A percentile compares a stretch with the other conserved stretches of the same genome.
Conservation (phyloP, 2,888 invertebrate genomes). For the Caenorhabditis macrosperma region DNA sequence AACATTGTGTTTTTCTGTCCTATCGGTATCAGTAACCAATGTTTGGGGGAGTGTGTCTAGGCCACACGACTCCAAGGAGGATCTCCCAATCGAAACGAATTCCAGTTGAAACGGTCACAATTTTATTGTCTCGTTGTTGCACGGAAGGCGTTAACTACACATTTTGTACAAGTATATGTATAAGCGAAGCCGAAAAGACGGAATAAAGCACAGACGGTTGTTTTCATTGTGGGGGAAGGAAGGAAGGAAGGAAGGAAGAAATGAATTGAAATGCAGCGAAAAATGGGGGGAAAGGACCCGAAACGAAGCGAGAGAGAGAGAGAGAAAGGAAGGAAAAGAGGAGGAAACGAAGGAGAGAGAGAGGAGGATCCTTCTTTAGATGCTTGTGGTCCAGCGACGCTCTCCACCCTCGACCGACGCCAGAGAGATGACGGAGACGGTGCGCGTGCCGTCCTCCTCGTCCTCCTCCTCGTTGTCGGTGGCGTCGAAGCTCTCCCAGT, state of each 20-base stretch:
- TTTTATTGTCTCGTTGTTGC: not conserved
- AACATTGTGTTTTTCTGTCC: too few species aligned
- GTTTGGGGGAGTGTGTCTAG: too few species aligned
- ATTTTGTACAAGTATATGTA: not conserved
- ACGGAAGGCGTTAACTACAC: too few species aligned
- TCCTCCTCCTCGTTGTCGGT: constrained; percentile 67
- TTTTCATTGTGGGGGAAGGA: not conserved
- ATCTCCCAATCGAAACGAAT: too few species aligned
- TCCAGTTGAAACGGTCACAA: too few species aligned
- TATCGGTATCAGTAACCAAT: too few species aligned
- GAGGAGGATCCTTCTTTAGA: constrained; percentile 20
- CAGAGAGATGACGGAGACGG: constrained; percentile 40
- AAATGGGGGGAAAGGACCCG: not conserved
- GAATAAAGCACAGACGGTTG: not conserved
- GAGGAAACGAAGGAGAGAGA: not conserved
- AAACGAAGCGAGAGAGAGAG: constrained; percentile 3
- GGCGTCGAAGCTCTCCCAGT: constrained; percentile 72
- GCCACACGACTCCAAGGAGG: too few species aligned
- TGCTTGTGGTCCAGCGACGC: constrained; percentile 56
- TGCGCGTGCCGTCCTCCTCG: constrained; percentile 32
- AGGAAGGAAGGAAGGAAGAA: too few species aligned
- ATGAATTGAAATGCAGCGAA: not conserved
- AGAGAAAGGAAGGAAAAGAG: not conserved
- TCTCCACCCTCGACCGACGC: constrained; percentile 42
- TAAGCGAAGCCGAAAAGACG: not conserved